Percentiles rank a stretch among this genome's conserved stretches.
Evolutionary conservation across 2,113 vertebrate genomes (phyloP).

Genomic region (Sphyrna mokarran): DNA sequence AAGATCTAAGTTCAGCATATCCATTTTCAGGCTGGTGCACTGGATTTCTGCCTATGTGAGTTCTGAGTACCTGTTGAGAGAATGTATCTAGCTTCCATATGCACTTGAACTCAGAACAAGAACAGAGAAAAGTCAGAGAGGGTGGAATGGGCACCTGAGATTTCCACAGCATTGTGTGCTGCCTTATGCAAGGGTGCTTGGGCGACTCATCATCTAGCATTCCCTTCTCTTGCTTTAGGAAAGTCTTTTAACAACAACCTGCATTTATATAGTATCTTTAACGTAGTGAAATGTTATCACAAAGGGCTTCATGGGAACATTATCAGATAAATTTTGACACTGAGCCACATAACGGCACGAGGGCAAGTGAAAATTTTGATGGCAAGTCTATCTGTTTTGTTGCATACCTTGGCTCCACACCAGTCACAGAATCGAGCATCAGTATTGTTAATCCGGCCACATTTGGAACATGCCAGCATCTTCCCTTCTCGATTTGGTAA

Average conservation of each 20-base stretch:
- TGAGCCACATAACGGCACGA: neutral
- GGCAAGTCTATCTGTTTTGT: neutral
- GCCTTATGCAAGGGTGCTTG: neutral
- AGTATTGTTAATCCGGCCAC: slow-evolving; percentile 52
- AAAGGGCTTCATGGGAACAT: neutral
- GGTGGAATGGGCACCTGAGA: neutral
- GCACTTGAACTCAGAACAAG: neutral
- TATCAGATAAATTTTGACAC: neutral
- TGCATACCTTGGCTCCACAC: slow-evolving; percentile 68
- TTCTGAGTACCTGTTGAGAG: neutral
- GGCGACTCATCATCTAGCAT: neutral
- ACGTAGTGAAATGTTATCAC: neutral
- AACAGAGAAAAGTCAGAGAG: neutral
- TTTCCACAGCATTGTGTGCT: neutral
- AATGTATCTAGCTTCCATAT: neutral
- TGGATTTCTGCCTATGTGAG: neutral
- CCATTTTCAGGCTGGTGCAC: neutral
- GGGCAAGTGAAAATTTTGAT: neutral
- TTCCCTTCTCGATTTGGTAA: slow-evolving; percentile 44
- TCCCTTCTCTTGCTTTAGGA: neutral
- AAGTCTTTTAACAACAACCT: neutral
- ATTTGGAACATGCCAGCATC: slow-evolving; percentile 62
- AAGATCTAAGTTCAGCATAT: neutral
- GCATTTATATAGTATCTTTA: neutral
- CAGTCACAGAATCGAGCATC: slow-evolving; percentile 72